Percentiles rank a stretch among this genome's conserved stretches.
These are phyloP conservation scores for Mythimna impura DNA, from an alignment of 2,888 invertebrate genomes.

Conservation along the genomic window DNA sequence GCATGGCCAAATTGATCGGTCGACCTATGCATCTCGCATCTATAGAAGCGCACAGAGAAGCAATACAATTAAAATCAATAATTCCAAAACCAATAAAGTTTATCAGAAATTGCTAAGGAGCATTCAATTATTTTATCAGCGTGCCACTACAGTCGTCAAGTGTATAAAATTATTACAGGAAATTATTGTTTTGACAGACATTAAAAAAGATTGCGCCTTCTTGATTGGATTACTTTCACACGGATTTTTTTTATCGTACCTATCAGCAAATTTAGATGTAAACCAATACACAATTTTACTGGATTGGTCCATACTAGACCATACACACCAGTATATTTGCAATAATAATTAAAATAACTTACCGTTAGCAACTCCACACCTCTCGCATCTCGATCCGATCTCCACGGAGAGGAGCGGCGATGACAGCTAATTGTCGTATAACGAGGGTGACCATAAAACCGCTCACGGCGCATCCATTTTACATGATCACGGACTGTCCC, in stretches of 20 bases:
- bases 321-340: too few relatives aligned
- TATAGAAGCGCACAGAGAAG: too few relatives aligned
- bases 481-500: slow-evolving; percentile 55
- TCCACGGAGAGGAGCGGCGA: slow-evolving; percentile 64
- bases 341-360: not conserved
- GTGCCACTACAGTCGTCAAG: not conserved
- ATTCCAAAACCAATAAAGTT: not conserved
- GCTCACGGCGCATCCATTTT: slow-evolving; percentile 62
- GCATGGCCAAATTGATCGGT: not conserved
- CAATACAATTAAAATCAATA: too few relatives aligned
- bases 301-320: too few relatives aligned
- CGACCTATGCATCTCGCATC: not conserved
- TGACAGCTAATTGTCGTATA: slow-evolving; percentile 74
- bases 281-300: too few relatives aligned
- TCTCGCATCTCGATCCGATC: slow-evolving; percentile 46
- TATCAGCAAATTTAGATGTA: too few relatives aligned
- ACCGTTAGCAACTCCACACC: slow-evolving; percentile 47
- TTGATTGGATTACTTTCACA: slow-evolving; percentile 7
- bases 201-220: too few relatives aligned
- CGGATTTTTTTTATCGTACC: too few relatives aligned
- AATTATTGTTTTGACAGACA: not conserved
- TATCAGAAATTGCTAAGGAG: not conserved
- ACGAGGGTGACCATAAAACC: slow-evolving; percentile 68
- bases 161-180: slow-evolving; percentile 6
- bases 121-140: not conserved